A percentile compares a stretch with the other conserved stretches of the same genome.
These are phyloP conservation scores for Pammene aurita DNA, from an alignment of 2,888 invertebrate species.

Conservation along the genomic window DNA sequence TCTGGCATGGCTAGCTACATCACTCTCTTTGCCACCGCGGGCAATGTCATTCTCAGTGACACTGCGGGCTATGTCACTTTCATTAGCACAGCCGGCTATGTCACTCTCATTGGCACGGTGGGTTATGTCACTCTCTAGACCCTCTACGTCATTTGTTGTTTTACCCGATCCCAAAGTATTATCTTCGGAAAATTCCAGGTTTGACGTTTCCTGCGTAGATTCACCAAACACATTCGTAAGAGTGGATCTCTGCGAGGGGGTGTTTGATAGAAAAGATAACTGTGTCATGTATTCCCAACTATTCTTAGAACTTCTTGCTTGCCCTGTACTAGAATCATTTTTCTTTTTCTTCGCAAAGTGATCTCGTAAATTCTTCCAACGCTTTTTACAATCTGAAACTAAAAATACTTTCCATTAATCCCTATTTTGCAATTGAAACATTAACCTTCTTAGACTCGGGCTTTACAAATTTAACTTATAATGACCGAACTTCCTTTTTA, in stretches of 20 bases:
- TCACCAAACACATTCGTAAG: constrained; percentile 3
- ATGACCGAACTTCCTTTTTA: no score
- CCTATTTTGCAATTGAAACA: no score
- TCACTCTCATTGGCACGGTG: no score
- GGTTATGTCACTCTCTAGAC: no score
- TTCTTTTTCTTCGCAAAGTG: neutral
- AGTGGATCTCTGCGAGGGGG: constrained; percentile 1
- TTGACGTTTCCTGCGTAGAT: neutral
- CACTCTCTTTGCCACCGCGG: neutral
- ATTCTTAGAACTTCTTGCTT: no score
- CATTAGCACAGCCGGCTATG: no score
- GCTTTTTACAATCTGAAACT: neutral
- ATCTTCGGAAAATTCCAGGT: no score
- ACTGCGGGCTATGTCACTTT: no score
- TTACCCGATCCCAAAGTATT: no score
- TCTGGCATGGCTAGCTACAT: constrained; percentile 1
- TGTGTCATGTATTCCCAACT: neutral
- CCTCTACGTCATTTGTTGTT: neutral
- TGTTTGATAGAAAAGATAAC: constrained; percentile 5
- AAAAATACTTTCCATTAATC: neutral
- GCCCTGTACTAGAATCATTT: neutral
- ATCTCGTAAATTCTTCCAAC: neutral
- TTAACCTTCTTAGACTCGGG: no score
- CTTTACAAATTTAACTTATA: no score
- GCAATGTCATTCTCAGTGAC: no score